Conservation (phyloP, 2,888 invertebrate genomes). For the Eupeodes luniger region DNA sequence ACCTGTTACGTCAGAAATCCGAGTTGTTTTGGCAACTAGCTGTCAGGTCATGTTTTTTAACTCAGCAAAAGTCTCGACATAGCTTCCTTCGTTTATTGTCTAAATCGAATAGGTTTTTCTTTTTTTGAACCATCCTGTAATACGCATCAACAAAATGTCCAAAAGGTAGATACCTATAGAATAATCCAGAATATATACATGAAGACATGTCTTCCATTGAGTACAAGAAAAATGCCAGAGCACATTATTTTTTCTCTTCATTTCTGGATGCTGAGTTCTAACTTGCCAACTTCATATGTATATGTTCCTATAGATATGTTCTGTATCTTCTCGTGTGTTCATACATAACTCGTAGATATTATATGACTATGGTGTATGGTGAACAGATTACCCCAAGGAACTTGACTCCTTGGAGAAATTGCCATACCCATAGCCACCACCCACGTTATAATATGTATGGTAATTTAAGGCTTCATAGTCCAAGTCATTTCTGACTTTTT, state of each 20-base stretch:
- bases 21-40: no score
- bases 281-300: constrained; percentile 10
- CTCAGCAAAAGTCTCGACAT: no score
- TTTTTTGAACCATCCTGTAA: no score
- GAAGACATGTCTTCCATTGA: background rate
- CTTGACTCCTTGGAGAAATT: constrained; percentile 27
- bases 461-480: constrained; percentile 53
- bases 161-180: no score
- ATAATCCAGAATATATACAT: no score
- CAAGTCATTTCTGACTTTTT: background rate
- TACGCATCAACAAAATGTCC: no score
- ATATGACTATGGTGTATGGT: background rate
- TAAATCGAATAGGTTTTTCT: no score
- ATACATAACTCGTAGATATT: constrained; percentile 1
- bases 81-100: no score
- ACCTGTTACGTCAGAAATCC: no score
- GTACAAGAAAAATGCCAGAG: background rate
- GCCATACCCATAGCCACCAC: constrained; percentile 33
- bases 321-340: background rate
- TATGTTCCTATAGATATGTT: background rate
- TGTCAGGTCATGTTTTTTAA: no score
- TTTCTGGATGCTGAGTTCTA: constrained; percentile 56
- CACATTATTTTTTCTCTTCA: constrained; percentile 23
- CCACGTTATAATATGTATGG: constrained; percentile 71
- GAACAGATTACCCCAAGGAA: constrained; percentile 37